A percentile compares a stretch with the other conserved stretches of the same genome.
phyloP scores from a whole-genome alignment of 1,140 invertebrate genomes.

The Drosophila ercepeae region DNA sequence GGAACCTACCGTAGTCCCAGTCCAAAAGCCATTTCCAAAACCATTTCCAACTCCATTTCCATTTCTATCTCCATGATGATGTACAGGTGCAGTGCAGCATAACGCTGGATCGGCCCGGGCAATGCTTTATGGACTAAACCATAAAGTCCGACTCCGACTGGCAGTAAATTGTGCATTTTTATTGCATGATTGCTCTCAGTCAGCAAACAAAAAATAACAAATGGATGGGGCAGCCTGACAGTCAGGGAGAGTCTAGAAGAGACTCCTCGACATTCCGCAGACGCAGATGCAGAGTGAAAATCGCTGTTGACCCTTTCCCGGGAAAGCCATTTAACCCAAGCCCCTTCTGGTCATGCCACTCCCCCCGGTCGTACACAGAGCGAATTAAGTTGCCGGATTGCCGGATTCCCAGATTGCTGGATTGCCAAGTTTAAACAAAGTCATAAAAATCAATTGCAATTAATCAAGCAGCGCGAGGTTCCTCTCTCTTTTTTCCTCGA shows the following conservation, averaged over 20 bases:
- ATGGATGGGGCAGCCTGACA: background rate
- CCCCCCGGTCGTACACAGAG: conserved; percentile 3
- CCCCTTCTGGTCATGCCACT: background rate
- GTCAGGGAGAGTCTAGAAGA: background rate
- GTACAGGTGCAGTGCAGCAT: conserved; percentile 53
- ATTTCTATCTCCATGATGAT: conserved; percentile 2
- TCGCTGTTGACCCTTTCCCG: conserved; percentile 40
- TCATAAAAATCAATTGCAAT: conserved; percentile 74
- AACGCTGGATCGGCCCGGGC: conserved; percentile 5
- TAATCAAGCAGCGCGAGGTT: conserved; percentile 46
- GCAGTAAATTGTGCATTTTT: conserved; percentile 53
- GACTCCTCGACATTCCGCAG: conserved; percentile 29
- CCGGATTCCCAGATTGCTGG: conserved; percentile 2
- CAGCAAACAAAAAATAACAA: conserved; percentile 22
- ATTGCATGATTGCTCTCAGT: conserved; percentile 54
- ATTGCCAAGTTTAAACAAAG: conserved; percentile 51
- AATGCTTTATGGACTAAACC: conserved; percentile 54
- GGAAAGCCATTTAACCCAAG: conserved; percentile 23
- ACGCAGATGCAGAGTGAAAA: conserved; percentile 41
- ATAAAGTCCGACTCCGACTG: conserved; percentile 44
- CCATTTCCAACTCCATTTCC: background rate
- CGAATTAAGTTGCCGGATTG: conserved; percentile 24
- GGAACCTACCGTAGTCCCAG: conserved; percentile 44
- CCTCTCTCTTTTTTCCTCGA: background rate
- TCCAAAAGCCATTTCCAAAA: no score